A percentile compares a stretch with the other conserved stretches of the same genome.
Evolutionary conservation across 2,797 vertebrate species (phyloP).

Genomic region (Anguilla marmorata): DNA sequence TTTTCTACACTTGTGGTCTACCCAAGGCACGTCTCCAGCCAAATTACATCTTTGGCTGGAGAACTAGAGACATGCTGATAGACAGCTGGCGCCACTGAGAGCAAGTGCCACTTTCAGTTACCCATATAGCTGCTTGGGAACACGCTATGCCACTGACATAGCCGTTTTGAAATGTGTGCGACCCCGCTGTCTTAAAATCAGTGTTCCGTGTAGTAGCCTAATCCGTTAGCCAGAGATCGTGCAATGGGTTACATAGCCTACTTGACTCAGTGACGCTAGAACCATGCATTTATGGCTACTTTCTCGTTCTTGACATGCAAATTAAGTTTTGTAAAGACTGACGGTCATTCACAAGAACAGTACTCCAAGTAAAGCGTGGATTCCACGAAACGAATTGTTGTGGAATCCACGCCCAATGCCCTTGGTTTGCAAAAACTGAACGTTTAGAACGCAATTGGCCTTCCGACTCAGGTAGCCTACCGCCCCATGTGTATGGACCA

Average conservation of each 20-base stretch:
- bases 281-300: background rate
- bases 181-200: background rate
- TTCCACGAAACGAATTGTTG: background rate
- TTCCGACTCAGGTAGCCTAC: too few species aligned
- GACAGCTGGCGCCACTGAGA: conserved; percentile 32
- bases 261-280: background rate
- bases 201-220: background rate
- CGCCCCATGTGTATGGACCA: background rate
- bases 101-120: conserved; percentile 18
- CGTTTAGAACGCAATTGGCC: background rate
- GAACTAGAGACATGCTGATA: conserved; percentile 13
- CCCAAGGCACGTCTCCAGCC: conserved; percentile 22
- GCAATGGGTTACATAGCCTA: background rate
- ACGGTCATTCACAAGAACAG: background rate
- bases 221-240: background rate
- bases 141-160: background rate
- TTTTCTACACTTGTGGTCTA: conserved; percentile 28
- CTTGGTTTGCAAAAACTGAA: background rate
- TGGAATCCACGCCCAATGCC: background rate
- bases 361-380: background rate
- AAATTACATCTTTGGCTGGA: conserved; percentile 27
- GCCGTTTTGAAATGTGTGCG: background rate
- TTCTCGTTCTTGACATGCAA: conserved; percentile 24
- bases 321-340: background rate
- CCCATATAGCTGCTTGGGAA: background rate